Evolutionary conservation across 2,113 vertebrate genomes (phyloP).

Genomic region (Beaufortia kweichowensis): DNA sequence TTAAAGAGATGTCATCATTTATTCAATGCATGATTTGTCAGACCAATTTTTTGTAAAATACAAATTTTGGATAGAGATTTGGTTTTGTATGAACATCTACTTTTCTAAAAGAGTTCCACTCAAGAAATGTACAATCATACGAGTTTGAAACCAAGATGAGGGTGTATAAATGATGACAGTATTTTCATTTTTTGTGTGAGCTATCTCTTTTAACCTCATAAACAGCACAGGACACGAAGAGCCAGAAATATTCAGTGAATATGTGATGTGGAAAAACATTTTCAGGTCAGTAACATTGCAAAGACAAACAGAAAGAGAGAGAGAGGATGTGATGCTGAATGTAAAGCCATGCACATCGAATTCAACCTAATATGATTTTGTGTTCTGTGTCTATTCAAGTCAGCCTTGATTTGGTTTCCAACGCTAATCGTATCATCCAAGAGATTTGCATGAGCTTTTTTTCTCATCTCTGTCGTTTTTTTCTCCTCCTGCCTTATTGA

Average conservation of each 20-base stretch:
- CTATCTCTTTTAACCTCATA: neutral
- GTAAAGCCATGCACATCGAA: constrained; percentile 80
- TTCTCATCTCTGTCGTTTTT: constrained; percentile 68
- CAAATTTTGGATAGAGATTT: too few species aligned
- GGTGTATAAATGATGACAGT: too few species aligned
- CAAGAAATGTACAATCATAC: too few species aligned
- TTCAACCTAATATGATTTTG: constrained; percentile 81
- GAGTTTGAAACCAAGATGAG: too few species aligned
- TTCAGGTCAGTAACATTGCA: constrained; percentile 57
- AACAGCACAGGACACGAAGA: neutral
- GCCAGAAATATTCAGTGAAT: constrained; percentile 37
- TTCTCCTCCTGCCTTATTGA: constrained; percentile 68
- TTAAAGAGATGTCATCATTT: neutral
- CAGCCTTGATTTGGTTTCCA: constrained; percentile 78
- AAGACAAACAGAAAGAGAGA: constrained; percentile 56
- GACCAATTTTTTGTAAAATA: too few species aligned
- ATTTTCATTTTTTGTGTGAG: too few species aligned
- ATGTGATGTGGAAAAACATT: constrained; percentile 49
- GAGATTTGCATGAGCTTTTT: constrained; percentile 73
- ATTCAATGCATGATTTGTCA: too few species aligned
- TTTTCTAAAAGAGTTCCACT: too few species aligned
- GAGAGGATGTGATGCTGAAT: constrained; percentile 51
- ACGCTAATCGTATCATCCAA: constrained; percentile 80
- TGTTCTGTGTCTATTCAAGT: constrained; percentile 84
- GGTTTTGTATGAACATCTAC: too few species aligned